Conservation (phyloP, 2,888 invertebrate genomes). For the Drosophila mettleri region DNA sequence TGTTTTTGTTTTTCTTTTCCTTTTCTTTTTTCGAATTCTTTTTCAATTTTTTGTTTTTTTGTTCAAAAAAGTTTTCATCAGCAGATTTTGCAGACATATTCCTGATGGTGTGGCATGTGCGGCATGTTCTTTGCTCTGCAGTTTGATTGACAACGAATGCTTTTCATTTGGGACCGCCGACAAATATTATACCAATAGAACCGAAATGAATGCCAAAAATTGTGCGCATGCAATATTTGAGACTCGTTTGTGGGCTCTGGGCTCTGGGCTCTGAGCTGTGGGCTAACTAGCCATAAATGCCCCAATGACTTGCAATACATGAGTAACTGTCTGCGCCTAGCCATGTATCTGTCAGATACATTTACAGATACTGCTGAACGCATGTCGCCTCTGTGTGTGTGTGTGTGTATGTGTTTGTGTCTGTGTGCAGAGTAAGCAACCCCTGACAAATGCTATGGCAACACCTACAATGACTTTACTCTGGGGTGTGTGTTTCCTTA, state of each 20-base stretch:
- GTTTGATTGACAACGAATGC: conserved; percentile 69
- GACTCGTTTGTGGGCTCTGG: background rate
- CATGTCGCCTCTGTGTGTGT: background rate
- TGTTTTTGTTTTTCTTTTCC: background rate
- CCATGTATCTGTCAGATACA: conserved; percentile 50
- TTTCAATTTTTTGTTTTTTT: background rate
- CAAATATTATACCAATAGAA: conserved; percentile 36
- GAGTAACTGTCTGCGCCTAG: conserved; percentile 40
- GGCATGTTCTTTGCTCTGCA: conserved; percentile 27
- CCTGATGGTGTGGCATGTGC: conserved; percentile 16
- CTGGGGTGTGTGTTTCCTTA: conserved; percentile 23
- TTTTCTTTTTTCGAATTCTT: too few relatives aligned
- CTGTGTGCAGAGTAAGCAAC: conserved; percentile 24
- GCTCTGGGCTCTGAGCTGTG: background rate
- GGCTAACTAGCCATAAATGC: conserved; percentile 55
- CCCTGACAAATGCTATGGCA: conserved; percentile 52
- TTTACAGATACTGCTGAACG: background rate
- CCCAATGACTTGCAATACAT: conserved; percentile 64
- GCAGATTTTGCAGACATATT: conserved; percentile 13
- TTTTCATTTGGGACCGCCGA: conserved; percentile 40
- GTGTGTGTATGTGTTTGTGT: conserved; percentile 1
- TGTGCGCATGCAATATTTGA: conserved; percentile 59
- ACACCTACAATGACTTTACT: conserved; percentile 26
- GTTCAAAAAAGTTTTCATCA: conserved; percentile 6
- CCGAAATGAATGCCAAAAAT: conserved; percentile 60